Base-by-base conservation (phyloP, 2,888 invertebrate species). In the Euzophera pinguis region DNA sequence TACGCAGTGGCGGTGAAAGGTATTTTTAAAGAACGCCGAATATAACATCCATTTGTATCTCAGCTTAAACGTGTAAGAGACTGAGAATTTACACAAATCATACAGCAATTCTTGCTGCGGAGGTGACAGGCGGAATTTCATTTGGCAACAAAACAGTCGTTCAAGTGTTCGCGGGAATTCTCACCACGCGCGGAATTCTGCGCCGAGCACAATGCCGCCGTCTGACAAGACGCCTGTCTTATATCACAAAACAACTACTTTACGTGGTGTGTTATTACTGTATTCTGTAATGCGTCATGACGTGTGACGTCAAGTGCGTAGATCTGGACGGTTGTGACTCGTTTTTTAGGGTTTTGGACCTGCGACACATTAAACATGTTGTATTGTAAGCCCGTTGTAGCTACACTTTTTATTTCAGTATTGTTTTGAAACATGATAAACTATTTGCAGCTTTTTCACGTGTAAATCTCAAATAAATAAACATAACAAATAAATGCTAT, bases 41-140 rank as follows among this genome's bases (percentile, higher is more conserved):
- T 13, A 13, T 14, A 13, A 5, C 13, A 13, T 10, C 38, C 13
- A 38, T 13, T 39, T 16, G 39, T 16, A 16, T 39, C 16, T 16
- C 39, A 39, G 16, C 16, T 10, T 14, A 9, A 22, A 22, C 8
- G 3, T 39, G 43, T 22, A 43, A 43, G 12, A 22, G 12, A 29
- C 43, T 29, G 27, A 13, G 43, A 43, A 43, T 29, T 39, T 29
- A 10, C 12, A 42, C 29, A 43, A 43, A 43, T 43, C 43, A 43
- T 43, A 43, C 34, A 32, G 45, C 45, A 34, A 16, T 47, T 34
- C 34, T n/a, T 34, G 17, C 9, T 14, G 32, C 16, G 22, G 22
- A 14, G 35, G 17, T 47, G 35, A 47, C 34, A 39, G 35, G 4
- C 37, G 47, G 47, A 47, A 47, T 47, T 47, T 47, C 47, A 47